Base-by-base conservation (phyloP, 1,140 invertebrate species). In the Cephus cinctus region DNA sequence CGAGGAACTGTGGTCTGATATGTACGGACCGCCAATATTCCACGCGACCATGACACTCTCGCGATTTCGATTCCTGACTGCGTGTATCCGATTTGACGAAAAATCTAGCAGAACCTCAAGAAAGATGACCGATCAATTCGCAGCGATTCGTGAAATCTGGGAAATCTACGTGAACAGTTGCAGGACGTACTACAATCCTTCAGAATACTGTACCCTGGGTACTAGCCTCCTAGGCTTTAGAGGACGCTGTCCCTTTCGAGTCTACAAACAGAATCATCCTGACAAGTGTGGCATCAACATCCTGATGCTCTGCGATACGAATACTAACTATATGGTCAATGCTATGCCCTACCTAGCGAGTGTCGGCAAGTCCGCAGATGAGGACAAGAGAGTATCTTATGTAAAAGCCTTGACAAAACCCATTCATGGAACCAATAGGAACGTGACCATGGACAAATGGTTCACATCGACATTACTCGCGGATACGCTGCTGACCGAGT, bases 361-460 rank as follows among this genome's bases (percentile, higher is more conserved):
- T 18, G n/a, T 19, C 11, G 19, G n/a, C n/a, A 21, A 23, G 3
- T 20, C 39, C 0, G 35, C 69, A 65, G 63, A 36, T 20, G 14
- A 65, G 61, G n/a, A 57, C 59, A 25, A 22, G n/a, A 41, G 41
- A 47, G 21, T 47, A 39, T 12, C 12, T 56, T 27, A 57, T 65
- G n/a, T 22, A 61, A 9, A 56, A 46, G 4, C 52, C 60, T 31
- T 65, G 53, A 52, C 65, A 31, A 51, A 54, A 49, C 35, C 44
- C 9, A 50, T 71, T 22, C 52, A 67, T 43, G 61, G 62, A 1
- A 52, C 55, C 12, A 66, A 73, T 30, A 44, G 62, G n/a, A 73
- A 76, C 39, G 42, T 77, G 0, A 78, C 66, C 4, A 63, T 63
- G 38, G 74, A 76, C 43, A 73, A 76, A 27, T 76, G 67, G 64